Evolutionary conservation across 2,888 invertebrate genomes (phyloP).

Genomic region (Criorhina ranunculi): DNA sequence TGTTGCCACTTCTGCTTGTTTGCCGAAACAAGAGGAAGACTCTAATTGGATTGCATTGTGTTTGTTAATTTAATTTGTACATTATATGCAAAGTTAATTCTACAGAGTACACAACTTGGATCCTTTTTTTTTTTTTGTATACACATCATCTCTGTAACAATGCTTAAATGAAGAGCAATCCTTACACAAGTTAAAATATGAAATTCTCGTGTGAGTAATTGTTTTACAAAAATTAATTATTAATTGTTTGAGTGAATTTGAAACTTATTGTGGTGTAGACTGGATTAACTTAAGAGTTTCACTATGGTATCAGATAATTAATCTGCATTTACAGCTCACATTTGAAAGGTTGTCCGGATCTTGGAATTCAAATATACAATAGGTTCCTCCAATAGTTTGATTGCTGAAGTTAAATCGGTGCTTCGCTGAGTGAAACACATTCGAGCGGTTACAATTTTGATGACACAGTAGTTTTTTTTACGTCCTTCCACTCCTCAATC

Average conservation of each 20-base stretch:
- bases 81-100: slow-evolving; percentile 65
- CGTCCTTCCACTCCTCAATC: too few relatives aligned
- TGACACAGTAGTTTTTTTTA: too few relatives aligned
- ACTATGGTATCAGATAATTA: too few relatives aligned
- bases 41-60: slow-evolving; percentile 71
- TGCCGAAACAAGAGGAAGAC: slow-evolving; percentile 33
- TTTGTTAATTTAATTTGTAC: slow-evolving; percentile 64
- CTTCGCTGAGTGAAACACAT: too few relatives aligned
- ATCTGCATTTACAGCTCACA: too few relatives aligned
- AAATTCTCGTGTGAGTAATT: background rate
- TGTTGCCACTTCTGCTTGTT: slow-evolving; percentile 36
- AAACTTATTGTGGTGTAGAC: background rate
- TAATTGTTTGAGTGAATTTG: background rate
- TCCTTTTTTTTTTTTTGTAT: slow-evolving; percentile 9
- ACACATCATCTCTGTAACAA: background rate
- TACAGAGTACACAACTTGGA: slow-evolving; percentile 6
- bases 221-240: background rate
- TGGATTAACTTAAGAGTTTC: too few relatives aligned
- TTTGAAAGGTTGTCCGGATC: too few relatives aligned
- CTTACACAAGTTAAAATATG: background rate
- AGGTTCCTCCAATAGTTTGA: too few relatives aligned
- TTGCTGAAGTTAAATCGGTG: too few relatives aligned
- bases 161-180: background rate
- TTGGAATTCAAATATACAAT: too few relatives aligned
- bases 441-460: too few relatives aligned